Conservation (phyloP, 1,140 invertebrate genomes). For the Drosophila mayri region DNA sequence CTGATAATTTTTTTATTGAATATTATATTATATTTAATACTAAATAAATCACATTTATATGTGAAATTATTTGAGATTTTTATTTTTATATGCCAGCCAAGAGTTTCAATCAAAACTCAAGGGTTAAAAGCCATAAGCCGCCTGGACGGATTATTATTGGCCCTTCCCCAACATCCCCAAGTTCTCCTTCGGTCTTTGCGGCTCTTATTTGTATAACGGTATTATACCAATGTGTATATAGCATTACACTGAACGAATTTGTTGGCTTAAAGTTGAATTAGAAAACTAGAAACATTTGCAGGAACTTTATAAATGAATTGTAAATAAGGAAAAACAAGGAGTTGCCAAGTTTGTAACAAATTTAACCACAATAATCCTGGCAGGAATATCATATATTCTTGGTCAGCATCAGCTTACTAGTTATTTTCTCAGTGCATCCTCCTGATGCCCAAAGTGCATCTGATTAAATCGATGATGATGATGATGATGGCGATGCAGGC, state of each 20-base stretch:
- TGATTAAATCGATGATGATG: conserved; percentile 54
- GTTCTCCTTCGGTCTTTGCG: neutral
- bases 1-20: neutral
- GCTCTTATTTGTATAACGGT: conserved; percentile 45
- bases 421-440: neutral
- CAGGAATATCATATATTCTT: neutral
- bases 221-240: conserved; percentile 26
- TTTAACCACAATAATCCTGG: neutral
- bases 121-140: conserved; percentile 24
- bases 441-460: conserved; percentile 28
- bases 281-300: neutral
- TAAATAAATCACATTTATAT: too few species aligned
- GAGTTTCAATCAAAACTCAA: neutral
- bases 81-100: neutral
- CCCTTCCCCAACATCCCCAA: conserved; percentile 1
- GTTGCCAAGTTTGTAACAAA: neutral
- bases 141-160: conserved; percentile 8
- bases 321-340: too few species aligned
- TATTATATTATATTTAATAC: neutral
- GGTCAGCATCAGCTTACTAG: neutral
- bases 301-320: too few species aligned
- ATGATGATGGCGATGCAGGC: conserved; percentile 18
- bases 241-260: neutral
- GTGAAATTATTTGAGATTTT: too few species aligned
- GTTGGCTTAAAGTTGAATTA: neutral